A percentile compares a stretch with the other conserved stretches of the same genome.
Conservation (phyloP, 2,888 invertebrate species). For the Mythimna albipuncta region DNA sequence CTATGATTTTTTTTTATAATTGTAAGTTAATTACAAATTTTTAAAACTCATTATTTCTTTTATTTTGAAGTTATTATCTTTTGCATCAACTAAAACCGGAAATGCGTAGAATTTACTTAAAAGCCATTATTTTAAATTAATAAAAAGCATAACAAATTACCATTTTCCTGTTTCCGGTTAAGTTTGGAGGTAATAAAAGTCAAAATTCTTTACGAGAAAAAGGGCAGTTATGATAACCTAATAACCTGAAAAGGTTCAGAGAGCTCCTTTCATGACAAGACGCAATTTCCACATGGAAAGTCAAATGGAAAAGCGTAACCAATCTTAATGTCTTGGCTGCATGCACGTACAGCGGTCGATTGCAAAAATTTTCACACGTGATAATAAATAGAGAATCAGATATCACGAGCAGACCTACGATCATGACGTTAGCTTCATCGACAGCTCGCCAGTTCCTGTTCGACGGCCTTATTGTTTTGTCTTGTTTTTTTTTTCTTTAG, state of each 20-base stretch:
- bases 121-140: conserved; percentile 50
- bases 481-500: not conserved
- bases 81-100: conserved; percentile 23
- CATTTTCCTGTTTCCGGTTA: conserved; percentile 53
- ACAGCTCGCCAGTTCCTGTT: conserved; percentile 28
- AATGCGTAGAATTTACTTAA: conserved; percentile 38
- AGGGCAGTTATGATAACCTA: conserved; percentile 82
- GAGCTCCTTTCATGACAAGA: conserved; percentile 87
- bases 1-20: not conserved
- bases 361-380: conserved; percentile 81
- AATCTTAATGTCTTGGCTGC: conserved; percentile 86
- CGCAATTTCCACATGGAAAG: conserved; percentile 86
- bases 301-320: conserved; percentile 88
- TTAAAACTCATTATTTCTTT: conserved; percentile 1
- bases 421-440: conserved; percentile 41
- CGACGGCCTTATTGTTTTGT: conserved; percentile 19
- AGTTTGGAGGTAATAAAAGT: conserved; percentile 70
- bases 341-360: conserved; percentile 81
- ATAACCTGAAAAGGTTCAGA: conserved; percentile 83
- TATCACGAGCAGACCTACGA: conserved; percentile 52
- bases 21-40: not conserved
- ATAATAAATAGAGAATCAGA: conserved; percentile 70
- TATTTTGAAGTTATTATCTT: conserved; percentile 6
- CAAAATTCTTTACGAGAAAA: conserved; percentile 72
- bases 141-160: conserved; percentile 49